Base-by-base conservation (phyloP, 2,888 invertebrate genomes). In the Rutpela maculata region DNA sequence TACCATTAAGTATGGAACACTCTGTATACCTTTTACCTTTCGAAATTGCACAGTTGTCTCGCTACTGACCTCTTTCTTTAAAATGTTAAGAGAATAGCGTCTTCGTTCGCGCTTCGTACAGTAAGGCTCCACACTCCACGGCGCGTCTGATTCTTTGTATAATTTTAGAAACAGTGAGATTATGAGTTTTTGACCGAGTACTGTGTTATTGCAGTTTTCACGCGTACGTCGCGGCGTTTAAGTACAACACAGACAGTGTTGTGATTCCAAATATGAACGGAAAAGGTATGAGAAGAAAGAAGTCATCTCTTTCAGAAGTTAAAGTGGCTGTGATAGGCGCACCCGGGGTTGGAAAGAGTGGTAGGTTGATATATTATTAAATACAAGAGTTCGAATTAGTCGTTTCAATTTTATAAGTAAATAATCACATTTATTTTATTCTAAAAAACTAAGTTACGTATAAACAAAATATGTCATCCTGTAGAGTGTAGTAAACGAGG, bases 241-340 rank as follows among this genome's bases (percentile, higher is more conserved):
- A 55, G 43, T 79, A 69, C 68, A 60, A 74, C 76, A 71, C 74
- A 59, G 63, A 65, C 63, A 66, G 78, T 72, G 50, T 72, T 71
- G 75, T 63, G 73, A 70, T 31, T 89, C 22, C 38, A 38, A 60
- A 31, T 70, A 94, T 94, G 94, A 93, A 95, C 85, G 94, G 95
- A 83, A 93, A 96, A 86, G 96, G 95, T 66, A 96, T 97, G 83
- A 92, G 97, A 84, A 93, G 97, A 86, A 97, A 97, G 91, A 97
- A 97, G 90, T 96, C 97, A 62, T 95, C 96, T 84, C 92, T 97
- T 81, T 94, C 95, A 78, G 97, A 97, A 91, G 95, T 97, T 83
- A 97, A 97, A 92, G 95, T 98, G 85, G 97, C 96, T 59, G 96
- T 98, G 84, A 92, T 97, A 83, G 98, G 98, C 75, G 96, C 96